These are phyloP conservation scores for Kryptopterus vitreolus DNA, from an alignment of 2,797 vertebrate genomes.

Conservation along the genomic window DNA sequence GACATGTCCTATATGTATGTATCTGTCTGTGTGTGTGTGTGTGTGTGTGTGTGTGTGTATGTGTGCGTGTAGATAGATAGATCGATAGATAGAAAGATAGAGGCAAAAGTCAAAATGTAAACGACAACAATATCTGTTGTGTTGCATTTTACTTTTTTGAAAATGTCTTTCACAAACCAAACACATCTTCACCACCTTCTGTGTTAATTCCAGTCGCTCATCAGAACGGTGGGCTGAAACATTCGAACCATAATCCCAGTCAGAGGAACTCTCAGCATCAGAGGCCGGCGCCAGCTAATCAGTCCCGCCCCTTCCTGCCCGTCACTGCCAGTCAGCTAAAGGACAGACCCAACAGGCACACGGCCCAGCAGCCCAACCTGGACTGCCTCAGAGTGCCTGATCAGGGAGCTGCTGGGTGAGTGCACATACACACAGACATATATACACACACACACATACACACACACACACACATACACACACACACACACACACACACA, in stretches of 20 bases:
- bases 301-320: slow-evolving; percentile 81
- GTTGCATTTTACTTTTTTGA: no score
- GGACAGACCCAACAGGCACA: slow-evolving; percentile 72
- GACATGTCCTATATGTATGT: no score
- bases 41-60: no score
- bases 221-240: slow-evolving; percentile 86
- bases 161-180: no score
- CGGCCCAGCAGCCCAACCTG: slow-evolving; percentile 76
- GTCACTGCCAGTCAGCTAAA: slow-evolving; percentile 68
- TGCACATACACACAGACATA: neutral
- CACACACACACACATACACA: no score
- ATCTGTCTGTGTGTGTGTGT: no score
- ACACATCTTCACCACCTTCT: no score
- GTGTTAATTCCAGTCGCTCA: slow-evolving; percentile 73
- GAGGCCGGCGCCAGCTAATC: slow-evolving; percentile 58
- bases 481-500: slow-evolving; percentile 27
- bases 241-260: slow-evolving; percentile 70
- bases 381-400: slow-evolving; percentile 94
- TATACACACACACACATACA: no score
- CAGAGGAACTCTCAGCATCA: slow-evolving; percentile 75
- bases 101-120: no score
- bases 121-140: no score
- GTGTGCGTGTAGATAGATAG: no score
- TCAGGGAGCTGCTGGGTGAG: slow-evolving; percentile 96
- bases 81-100: no score